phyloP scores from a whole-genome alignment of 2,888 invertebrate genomes.

The Schizaphis graminum region DNA sequence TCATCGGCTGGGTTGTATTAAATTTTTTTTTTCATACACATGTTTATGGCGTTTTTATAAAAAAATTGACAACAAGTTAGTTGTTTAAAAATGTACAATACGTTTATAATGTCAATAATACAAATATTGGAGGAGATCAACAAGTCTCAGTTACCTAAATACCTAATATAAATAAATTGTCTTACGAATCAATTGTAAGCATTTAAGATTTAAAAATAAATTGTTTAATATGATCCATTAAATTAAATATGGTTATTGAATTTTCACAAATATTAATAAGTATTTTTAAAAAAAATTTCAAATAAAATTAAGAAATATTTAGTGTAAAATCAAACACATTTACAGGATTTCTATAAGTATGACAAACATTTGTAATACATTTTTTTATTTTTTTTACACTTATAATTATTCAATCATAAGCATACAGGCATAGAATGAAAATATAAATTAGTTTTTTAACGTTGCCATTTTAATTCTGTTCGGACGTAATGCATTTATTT shows the following conservation, averaged over 20 bases:
- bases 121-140: neutral
- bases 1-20: neutral
- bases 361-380: neutral
- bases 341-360: neutral
- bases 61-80: neutral
- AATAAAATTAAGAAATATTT: neutral
- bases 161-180: neutral
- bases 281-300: neutral
- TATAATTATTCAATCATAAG: neutral
- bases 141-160: neutral
- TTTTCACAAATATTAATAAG: neutral
- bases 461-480: neutral
- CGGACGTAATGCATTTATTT: neutral
- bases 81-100: neutral
- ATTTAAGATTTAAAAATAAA: neutral
- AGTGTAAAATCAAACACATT: neutral
- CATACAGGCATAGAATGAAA: neutral
- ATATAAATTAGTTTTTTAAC: neutral
- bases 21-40: neutral
- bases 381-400: neutral
- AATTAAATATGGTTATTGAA: neutral
- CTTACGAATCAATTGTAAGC: neutral
- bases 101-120: neutral
- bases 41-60: neutral
- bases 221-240: neutral